These are phyloP conservation scores for Cirrhinus mrigala DNA, from an alignment of 2,797 vertebrate genomes.

Conservation along the genomic window DNA sequence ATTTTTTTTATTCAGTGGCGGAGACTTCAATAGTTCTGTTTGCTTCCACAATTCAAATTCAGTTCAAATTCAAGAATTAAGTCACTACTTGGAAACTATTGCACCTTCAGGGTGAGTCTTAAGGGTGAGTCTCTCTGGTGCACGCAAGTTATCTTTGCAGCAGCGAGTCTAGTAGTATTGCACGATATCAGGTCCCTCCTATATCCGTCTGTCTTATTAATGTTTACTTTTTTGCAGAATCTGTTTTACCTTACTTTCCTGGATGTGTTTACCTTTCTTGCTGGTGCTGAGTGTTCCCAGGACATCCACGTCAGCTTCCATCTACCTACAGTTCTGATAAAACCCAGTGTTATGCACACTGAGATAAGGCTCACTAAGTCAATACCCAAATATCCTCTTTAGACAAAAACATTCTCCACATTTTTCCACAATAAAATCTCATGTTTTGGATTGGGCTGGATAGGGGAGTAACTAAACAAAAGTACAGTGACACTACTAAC, in stretches of 20 bases:
- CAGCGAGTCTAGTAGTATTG: not conserved
- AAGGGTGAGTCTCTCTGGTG: not conserved
- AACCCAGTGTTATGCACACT: slow-evolving; percentile 26
- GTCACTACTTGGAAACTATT: not conserved
- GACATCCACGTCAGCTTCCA: slow-evolving; percentile 44
- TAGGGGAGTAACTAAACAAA: not conserved
- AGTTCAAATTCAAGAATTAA: not conserved
- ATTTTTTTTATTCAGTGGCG: no score
- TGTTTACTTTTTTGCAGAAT: slow-evolving; percentile 12
- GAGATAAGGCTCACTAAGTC: slow-evolving; percentile 20
- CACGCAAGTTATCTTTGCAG: not conserved
- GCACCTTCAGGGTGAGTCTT: not conserved
- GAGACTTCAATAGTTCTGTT: not conserved
- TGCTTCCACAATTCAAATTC: not conserved
- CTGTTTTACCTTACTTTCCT: slow-evolving; percentile 39
- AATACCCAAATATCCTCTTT: slow-evolving; percentile 44
- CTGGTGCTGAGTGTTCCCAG: slow-evolving; percentile 31
- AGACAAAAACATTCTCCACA: slow-evolving; percentile 16
- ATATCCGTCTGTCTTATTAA: slow-evolving; percentile 6
- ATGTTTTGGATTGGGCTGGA: slow-evolving; percentile 7
- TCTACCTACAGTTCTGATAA: slow-evolving; percentile 50
- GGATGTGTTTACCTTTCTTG: slow-evolving; percentile 42
- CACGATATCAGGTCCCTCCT: not conserved
- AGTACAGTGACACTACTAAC: not conserved
- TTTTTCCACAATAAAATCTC: slow-evolving; percentile 5